Conservation (phyloP, 2,888 invertebrate genomes). For the Euphydryas editha region DNA sequence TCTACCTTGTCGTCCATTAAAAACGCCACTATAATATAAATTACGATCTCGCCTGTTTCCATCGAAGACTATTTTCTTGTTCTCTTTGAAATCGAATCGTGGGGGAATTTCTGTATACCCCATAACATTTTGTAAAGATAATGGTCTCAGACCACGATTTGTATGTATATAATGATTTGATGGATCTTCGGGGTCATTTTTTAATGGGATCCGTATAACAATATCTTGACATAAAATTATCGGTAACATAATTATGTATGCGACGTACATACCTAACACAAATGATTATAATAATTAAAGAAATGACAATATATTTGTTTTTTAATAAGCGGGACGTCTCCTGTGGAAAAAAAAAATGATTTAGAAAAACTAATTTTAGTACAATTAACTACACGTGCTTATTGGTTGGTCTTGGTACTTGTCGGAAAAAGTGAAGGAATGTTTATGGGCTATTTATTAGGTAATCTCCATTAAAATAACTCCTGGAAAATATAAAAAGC, state of each 20-base stretch:
- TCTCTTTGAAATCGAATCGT: constrained; percentile 36
- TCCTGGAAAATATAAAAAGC: no score
- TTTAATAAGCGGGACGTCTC: no score
- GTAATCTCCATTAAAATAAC: no score
- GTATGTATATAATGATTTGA: constrained; percentile 50
- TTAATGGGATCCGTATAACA: constrained; percentile 39
- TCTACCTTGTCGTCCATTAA: constrained; percentile 19
- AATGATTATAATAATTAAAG: not conserved
- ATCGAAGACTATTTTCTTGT: constrained; percentile 39
- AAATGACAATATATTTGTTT: no score
- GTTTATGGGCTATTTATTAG: no score
- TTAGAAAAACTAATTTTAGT: no score
- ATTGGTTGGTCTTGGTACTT: no score
- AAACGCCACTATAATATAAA: not conserved
- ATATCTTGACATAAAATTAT: constrained; percentile 22
- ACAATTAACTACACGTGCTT: no score
- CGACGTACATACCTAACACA: not conserved
- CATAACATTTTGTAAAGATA: constrained; percentile 49
- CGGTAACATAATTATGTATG: constrained; percentile 7
- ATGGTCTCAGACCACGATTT: constrained; percentile 42
- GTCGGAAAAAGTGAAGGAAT: no score
- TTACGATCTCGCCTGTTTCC: constrained; percentile 19
- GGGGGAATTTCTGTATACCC: constrained; percentile 48
- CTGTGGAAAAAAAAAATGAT: no score
- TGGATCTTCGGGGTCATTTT: constrained; percentile 37